phyloP scores from a whole-genome alignment of 1,140 invertebrate species.

The Musca domestica region DNA sequence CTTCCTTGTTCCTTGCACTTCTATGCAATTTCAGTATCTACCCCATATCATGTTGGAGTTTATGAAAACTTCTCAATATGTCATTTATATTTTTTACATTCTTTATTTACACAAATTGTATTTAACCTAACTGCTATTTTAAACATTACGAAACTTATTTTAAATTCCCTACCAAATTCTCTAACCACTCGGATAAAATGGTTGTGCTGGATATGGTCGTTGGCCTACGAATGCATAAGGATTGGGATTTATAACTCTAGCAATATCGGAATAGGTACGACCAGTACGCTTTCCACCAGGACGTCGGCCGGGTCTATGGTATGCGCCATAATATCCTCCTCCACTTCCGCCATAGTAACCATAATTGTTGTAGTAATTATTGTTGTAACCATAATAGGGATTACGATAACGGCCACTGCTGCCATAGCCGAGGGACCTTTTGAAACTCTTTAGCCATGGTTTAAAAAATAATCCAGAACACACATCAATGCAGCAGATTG shows the following conservation, averaged over 20 bases:
- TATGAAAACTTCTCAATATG: too few species aligned
- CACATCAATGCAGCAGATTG: neutral
- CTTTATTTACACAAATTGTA: too few species aligned
- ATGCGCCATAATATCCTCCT: slow-evolving; percentile 3
- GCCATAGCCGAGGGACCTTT: neutral
- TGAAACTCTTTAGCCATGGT: neutral
- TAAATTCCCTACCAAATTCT: neutral
- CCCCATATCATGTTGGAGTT: too few species aligned
- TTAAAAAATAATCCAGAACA: neutral
- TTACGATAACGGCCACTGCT: neutral
- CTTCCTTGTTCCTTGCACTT: too few species aligned
- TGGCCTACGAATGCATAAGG: slow-evolving; percentile 33
- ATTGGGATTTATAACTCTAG: slow-evolving; percentile 44
- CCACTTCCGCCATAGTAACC: neutral
- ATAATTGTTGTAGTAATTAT: neutral
- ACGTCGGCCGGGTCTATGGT: neutral
- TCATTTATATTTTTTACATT: too few species aligned
- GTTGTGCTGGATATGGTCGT: slow-evolving; percentile 40
- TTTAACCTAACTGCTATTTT: neutral
- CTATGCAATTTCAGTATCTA: too few species aligned
- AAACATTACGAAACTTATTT: neutral
- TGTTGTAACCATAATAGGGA: neutral
- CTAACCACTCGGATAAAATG: slow-evolving; percentile 38
- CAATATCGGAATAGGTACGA: slow-evolving; percentile 40
- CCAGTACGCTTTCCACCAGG: slow-evolving; percentile 18